Conservation (phyloP, 2,113 vertebrate species). For the Rattus rattus region DNA sequence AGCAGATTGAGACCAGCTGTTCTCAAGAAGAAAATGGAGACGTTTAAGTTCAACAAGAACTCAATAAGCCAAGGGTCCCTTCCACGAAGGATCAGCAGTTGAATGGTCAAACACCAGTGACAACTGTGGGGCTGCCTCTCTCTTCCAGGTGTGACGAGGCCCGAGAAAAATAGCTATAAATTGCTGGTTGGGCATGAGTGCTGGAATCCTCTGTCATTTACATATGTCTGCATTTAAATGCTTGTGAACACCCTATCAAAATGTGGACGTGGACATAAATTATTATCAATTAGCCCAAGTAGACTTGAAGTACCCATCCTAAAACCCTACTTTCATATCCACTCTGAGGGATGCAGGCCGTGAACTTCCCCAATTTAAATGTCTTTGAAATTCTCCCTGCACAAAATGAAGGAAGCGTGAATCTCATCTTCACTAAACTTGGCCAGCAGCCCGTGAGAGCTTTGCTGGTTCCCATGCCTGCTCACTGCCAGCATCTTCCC, state of each 20-base stretch:
- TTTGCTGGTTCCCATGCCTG: neutral
- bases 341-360: neutral
- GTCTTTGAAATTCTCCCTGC: neutral
- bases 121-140: neutral
- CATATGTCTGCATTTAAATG: constrained; percentile 17
- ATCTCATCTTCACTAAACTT: neutral
- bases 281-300: neutral
- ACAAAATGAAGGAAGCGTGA: neutral
- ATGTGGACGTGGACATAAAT: neutral
- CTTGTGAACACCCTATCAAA: neutral
- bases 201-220: neutral
- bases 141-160: neutral
- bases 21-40: constrained; percentile 69
- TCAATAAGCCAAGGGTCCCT: constrained; percentile 22
- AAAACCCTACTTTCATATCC: neutral
- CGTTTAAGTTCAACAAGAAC: constrained; percentile 66
- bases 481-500: neutral
- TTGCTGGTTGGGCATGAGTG: neutral
- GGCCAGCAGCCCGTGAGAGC: neutral
- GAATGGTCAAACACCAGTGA: neutral
- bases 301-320: neutral
- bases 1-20: constrained; percentile 81
- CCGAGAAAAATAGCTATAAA: neutral
- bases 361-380: neutral
- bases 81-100: neutral